Percentiles rank a stretch among this genome's conserved stretches.
Conservation (phyloP, 2,888 invertebrate genomes). For the Tortricodes alternella region DNA sequence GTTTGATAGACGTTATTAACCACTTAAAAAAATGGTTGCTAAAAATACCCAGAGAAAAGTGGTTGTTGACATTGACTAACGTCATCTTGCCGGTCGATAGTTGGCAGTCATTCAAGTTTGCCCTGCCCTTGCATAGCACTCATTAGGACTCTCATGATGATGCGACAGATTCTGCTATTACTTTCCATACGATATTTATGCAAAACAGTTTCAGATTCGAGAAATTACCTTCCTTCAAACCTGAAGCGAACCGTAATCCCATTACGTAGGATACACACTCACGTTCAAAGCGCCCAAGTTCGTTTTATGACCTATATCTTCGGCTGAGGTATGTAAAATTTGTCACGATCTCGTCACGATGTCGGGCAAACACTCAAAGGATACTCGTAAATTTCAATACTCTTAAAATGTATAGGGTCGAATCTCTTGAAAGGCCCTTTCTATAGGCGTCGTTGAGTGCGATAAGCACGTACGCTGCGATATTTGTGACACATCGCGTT, state of each 20-base stretch:
- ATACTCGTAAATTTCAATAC: constrained; percentile 67
- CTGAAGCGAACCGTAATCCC: neutral
- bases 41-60: constrained; percentile 34
- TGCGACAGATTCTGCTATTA: constrained; percentile 29
- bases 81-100: constrained; percentile 61
- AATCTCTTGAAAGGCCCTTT: constrained; percentile 62
- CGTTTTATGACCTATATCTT: constrained; percentile 38
- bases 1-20: no score
- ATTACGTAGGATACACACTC: constrained; percentile 5
- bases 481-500: constrained; percentile 53
- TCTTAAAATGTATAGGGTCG: constrained; percentile 62
- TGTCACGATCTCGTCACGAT: constrained; percentile 46
- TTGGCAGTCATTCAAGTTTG: constrained; percentile 71
- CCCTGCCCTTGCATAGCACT: constrained; percentile 54
- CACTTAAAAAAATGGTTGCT: no score
- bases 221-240: neutral
- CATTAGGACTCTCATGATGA: constrained; percentile 34
- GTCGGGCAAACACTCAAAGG: constrained; percentile 52
- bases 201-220: constrained; percentile 31
- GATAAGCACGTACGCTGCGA: constrained; percentile 67
- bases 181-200: constrained; percentile 26
- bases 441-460: constrained; percentile 52
- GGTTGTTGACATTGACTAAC: constrained; percentile 69
- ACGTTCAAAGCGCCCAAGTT: constrained; percentile 2
- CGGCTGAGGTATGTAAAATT: constrained; percentile 36